Base-by-base conservation (phyloP, 2,888 invertebrate species). In the Drosophila mettleri region DNA sequence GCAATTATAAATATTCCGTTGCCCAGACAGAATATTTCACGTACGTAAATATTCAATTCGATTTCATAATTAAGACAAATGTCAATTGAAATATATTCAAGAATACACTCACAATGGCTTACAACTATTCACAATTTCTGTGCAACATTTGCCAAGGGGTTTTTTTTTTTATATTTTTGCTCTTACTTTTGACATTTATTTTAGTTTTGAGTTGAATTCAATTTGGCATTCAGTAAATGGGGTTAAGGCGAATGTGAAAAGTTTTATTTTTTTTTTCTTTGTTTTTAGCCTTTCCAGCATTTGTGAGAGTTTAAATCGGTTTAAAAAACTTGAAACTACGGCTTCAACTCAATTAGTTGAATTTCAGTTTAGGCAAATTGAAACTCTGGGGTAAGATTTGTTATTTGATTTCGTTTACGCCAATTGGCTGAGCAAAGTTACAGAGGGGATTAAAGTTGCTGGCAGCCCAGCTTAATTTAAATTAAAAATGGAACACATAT, bases 261-360 rank as follows among this genome's bases (percentile, higher is more conserved):
- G 65, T 65, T 52, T 38, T 38, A 0, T 18, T 2, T 46, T 52
- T 20, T 8, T n/a, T 18, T 14, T 7, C n/a, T 8, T n/a, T 18
- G 8, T 7, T 38, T 52, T 22, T 38, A 18, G 2, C 20, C 18
- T 31, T 24, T 31, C 29, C n/a, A 6, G 20, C 16, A 38, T 31
- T 22, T 29, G 45, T 14, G 6, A 61, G 46, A 61, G 22, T 46
- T 46, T 1, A 18, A 48, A 69, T 41, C 27, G 22, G 20, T 36
- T 34, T 27, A 18, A 31, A 24, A 5, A 46, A 36, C 52, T 57
- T 8, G 6, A 38, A 73, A 18, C 34, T 51, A 49, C 2, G 36
- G 70, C 49, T 48, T 34, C 52, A 54, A 61, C 41, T 36, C 33
- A 64, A 75, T 64, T 52, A 46, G 39, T 29, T n/a, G 12, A 43